phyloP scores from a whole-genome alignment of 2,113 vertebrate species.

The Dipodomys spectabilis region DNA sequence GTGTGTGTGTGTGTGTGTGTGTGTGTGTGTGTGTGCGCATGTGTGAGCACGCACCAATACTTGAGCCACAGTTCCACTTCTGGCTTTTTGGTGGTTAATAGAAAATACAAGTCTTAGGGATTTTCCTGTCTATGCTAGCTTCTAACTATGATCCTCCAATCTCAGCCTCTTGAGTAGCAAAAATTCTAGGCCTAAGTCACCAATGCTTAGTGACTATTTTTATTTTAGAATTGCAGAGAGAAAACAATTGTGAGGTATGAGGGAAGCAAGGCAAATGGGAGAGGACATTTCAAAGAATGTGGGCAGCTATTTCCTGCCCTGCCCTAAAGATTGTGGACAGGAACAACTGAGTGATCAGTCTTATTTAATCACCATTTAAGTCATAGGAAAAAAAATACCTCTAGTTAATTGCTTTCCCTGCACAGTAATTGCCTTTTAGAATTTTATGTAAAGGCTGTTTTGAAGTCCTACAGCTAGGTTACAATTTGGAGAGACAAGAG shows the following conservation, averaged over 20 bases:
- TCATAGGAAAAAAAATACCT: conserved; percentile 47
- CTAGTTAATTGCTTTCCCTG: conserved; percentile 8
- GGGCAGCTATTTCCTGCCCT: neutral
- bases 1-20: no score
- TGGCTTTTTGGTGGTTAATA: no score
- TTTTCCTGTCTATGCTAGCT: neutral
- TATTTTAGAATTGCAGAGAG: conserved; percentile 47
- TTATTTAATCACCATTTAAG: conserved; percentile 27
- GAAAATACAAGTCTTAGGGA: no score
- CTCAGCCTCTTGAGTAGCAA: no score
- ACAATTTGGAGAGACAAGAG: conserved; percentile 22
- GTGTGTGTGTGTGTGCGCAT: no score
- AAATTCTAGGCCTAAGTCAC: no score
- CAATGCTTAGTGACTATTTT: neutral
- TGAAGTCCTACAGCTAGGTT: conserved; percentile 16
- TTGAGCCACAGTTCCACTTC: no score
- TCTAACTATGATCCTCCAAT: no score
- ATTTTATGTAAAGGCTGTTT: conserved; percentile 42
- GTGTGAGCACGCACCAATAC: no score
- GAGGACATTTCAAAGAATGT: neutral
- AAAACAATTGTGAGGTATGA: neutral
- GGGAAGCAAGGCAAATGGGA: neutral
- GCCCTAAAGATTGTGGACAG: neutral
- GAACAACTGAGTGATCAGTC: neutral
- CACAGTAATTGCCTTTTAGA: conserved; percentile 23